These are phyloP conservation scores for Meandrina meandrites DNA, from an alignment of 92 coral and sea anemone species.

Conservation along the genomic window DNA sequence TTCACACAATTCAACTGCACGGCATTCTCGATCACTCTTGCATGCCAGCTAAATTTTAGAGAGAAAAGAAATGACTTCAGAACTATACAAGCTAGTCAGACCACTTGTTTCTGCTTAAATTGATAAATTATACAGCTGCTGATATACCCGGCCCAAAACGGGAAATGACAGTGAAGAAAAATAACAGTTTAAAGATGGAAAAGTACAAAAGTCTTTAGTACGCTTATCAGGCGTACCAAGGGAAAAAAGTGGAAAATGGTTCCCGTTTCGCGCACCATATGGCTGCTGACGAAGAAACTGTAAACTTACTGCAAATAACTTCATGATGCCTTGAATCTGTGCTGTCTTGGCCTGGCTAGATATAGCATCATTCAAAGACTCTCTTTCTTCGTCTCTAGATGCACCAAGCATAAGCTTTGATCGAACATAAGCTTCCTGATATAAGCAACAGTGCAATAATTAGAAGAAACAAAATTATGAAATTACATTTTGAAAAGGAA, in stretches of 20 bases:
- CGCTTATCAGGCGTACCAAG: too few relatives aligned
- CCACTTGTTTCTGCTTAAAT: too few relatives aligned
- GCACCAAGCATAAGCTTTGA: slow-evolving; percentile 68
- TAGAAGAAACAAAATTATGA: neutral
- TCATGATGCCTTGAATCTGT: slow-evolving; percentile 86
- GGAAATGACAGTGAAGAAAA: too few relatives aligned
- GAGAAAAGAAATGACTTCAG: neutral
- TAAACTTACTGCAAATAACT: slow-evolving; percentile 90
- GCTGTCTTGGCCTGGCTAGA: slow-evolving; percentile 70
- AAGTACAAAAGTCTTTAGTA: too few relatives aligned
- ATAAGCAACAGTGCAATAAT: neutral
- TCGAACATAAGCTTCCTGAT: slow-evolving; percentile 83
- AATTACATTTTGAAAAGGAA: neutral
- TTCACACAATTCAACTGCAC: slow-evolving; percentile 89
- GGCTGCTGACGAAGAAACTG: neutral
- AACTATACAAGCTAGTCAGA: neutral
- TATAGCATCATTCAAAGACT: slow-evolving; percentile 37
- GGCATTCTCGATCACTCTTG: slow-evolving; percentile 90
- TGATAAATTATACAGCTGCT: too few relatives aligned
- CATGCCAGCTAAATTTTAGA: slow-evolving; percentile 82
- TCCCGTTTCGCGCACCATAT: too few relatives aligned
- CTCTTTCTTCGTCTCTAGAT: slow-evolving; percentile 56
- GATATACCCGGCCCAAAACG: too few relatives aligned
- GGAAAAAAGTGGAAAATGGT: too few relatives aligned
- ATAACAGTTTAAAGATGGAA: too few relatives aligned